Conservation (phyloP, 2,797 vertebrate species). For the Alcedo quadribrachys region DNA sequence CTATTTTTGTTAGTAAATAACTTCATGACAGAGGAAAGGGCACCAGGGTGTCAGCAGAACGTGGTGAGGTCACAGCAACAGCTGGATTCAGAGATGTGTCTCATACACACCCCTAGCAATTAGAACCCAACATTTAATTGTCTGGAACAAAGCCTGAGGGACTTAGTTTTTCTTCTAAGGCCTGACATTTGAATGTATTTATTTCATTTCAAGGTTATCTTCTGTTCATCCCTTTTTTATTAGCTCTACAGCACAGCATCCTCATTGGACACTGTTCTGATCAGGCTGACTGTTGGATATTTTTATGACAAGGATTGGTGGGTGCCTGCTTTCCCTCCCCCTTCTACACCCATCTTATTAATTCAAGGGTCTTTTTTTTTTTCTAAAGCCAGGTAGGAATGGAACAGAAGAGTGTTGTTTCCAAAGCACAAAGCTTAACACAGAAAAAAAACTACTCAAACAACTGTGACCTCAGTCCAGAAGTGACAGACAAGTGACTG, state of each 20-base stretch:
- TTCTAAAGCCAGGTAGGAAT: background rate
- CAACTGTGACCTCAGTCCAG: background rate
- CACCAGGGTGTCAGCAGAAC: background rate
- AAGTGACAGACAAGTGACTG: background rate
- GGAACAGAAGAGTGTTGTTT: background rate
- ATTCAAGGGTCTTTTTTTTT: background rate
- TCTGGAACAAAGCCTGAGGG: background rate
- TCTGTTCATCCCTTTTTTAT: background rate
- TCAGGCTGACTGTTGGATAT: background rate
- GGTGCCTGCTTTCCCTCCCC: background rate
- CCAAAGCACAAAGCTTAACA: background rate
- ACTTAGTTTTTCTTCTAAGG: background rate
- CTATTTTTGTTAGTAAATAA: background rate
- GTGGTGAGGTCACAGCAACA: background rate
- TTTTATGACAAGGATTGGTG: background rate
- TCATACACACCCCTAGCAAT: background rate
- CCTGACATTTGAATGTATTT: background rate
- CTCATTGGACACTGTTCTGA: background rate
- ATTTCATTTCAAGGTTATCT: slow-evolving; percentile 27
- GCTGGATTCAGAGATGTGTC: background rate
- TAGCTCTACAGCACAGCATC: background rate
- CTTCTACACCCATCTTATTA: background rate
- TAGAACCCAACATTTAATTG: background rate
- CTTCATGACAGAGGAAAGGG: background rate
- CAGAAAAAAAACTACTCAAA: background rate